Evolutionary conservation across 2,113 vertebrate genomes (phyloP), one percentile per base, ranked within the genome.

Genomic region (Barbus barbus): DNA sequence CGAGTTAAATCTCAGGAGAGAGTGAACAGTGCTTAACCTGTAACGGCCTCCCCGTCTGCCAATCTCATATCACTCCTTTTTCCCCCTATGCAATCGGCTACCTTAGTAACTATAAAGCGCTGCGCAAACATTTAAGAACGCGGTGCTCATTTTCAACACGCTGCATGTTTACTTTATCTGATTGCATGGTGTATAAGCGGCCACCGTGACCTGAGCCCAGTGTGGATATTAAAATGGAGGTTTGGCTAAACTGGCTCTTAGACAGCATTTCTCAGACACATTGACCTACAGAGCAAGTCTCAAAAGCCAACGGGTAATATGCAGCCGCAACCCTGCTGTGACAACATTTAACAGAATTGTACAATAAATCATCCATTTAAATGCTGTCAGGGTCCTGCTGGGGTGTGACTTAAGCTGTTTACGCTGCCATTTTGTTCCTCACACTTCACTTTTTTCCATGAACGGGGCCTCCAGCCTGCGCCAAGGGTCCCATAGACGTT

Each of bases 1-100:
- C 90, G 90, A 90, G 75, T 89, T 89, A 89, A 93, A 88, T 72
- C 83, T 72, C 87, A 86, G 60, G 51, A 83, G 78, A 76, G 58
- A 33, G 83, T 65, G 46, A 82, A 82, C 81, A 80, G 84, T 88
- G 83, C 73, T 82, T 44, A 63, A 81, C 73, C 31, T 86, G 78
- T 78, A 83, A 56, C 46, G 53, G 74, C 78, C 86, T 86, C 44
- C 51, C 87, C 84, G 81, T 87, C 84, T 78, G 79, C 72, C 82
- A 60, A 12, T 60, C n/a, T 78, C 3, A 24, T 80, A 75, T 84
- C 69, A 80, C 76, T 82, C 31, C 65, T 86, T 77, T 76, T 71
- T 26, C 14, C 41, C 16, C 22, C 78, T 26, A 77, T 69, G 78
- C 56, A 63, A 82, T 81, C 86, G 63, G 44, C 76, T 76, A 41